Evolutionary conservation across 2,888 invertebrate genomes (phyloP).

Genomic region (Drosophila paramelanica): DNA sequence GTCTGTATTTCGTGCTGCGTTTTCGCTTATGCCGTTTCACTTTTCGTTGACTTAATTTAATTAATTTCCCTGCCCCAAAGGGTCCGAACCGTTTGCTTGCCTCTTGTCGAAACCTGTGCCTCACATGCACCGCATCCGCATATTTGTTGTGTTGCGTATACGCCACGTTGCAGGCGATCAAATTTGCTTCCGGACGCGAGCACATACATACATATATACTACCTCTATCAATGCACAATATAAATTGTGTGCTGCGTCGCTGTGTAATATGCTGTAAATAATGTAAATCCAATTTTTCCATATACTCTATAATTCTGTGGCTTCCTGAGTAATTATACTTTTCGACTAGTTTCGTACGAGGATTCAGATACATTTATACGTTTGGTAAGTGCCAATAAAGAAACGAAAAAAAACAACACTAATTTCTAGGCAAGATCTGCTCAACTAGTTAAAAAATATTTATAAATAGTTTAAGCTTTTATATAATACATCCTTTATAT

Average conservation of each 20-base stretch:
- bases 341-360: not conserved
- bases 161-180: slow-evolving; percentile 60
- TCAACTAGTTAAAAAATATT: too few relatives aligned
- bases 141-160: slow-evolving; percentile 65
- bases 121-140: slow-evolving; percentile 27
- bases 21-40: slow-evolving; percentile 74
- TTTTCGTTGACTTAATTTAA: slow-evolving; percentile 81
- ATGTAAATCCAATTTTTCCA: slow-evolving; percentile 74
- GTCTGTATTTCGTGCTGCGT: slow-evolving; percentile 35
- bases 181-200: slow-evolving; percentile 18
- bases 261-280: slow-evolving; percentile 76
- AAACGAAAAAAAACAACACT: too few relatives aligned
- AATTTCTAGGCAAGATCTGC: too few relatives aligned
- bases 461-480: too few relatives aligned
- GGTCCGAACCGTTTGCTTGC: slow-evolving; percentile 62
- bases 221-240: slow-evolving; percentile 37
- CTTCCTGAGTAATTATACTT: not conserved
- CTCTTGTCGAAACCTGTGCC: slow-evolving; percentile 1
- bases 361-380: too few relatives aligned
- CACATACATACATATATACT: slow-evolving; percentile 7
- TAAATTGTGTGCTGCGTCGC: slow-evolving; percentile 19
- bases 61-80: slow-evolving; percentile 77
- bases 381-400: too few relatives aligned
- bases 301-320: slow-evolving; percentile 32
- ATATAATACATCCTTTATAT: too few relatives aligned